Evolutionary conservation across 2,888 invertebrate genomes (phyloP).

Genomic region (Melanchra persicariae): DNA sequence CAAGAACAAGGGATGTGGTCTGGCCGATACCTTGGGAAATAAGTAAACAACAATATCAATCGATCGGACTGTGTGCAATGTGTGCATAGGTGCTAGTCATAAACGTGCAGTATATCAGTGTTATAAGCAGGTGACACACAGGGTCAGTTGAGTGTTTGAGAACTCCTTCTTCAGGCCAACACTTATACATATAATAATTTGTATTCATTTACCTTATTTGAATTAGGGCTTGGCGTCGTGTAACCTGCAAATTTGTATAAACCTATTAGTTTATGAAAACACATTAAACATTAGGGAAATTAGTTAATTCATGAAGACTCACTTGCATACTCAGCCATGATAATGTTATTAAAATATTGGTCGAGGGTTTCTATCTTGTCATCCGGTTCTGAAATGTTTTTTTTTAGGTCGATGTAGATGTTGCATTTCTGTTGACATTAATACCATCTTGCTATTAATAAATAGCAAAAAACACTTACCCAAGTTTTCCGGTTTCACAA

Average conservation of each 20-base stretch:
- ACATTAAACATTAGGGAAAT: neutral
- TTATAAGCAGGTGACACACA: too few relatives aligned
- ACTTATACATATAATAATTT: neutral
- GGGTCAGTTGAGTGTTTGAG: too few relatives aligned
- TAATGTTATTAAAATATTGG: slow-evolving; percentile 77
- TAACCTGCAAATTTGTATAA: neutral
- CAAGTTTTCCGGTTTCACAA: slow-evolving; percentile 53
- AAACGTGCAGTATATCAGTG: neutral
- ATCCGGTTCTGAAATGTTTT: slow-evolving; percentile 31
- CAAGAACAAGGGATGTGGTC: neutral
- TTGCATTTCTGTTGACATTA: neutral
- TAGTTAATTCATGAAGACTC: slow-evolving; percentile 39
- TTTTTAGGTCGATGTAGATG: neutral
- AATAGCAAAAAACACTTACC: slow-evolving; percentile 52
- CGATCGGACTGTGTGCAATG: neutral
- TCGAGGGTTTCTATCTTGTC: slow-evolving; percentile 71
- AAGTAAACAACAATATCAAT: neutral
- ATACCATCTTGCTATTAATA: neutral
- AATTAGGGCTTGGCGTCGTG: neutral
- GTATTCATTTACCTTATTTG: neutral
- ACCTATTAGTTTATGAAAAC: neutral
- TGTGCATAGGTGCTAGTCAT: neutral
- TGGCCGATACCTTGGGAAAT: neutral
- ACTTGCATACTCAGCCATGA: slow-evolving; percentile 63
- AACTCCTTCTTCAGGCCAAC: too few relatives aligned